phyloP scores from a whole-genome alignment of 2,113 vertebrate genomes.

The Elephas maximus region DNA sequence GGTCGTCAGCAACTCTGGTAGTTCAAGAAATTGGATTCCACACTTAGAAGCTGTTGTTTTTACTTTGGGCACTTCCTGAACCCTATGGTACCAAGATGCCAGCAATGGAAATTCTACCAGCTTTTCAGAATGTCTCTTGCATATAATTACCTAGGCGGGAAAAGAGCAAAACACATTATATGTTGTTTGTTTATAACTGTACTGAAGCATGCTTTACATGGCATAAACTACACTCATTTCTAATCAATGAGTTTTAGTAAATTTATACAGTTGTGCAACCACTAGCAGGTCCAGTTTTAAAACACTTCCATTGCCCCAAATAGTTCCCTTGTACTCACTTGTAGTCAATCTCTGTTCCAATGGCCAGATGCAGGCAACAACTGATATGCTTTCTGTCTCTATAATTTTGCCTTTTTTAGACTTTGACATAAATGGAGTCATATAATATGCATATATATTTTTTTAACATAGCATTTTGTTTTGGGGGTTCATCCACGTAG shows the following conservation, averaged over 20 bases:
- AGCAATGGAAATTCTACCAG: conserved; percentile 92
- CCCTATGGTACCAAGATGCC: conserved; percentile 92
- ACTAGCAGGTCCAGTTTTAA: background rate
- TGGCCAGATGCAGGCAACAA: background rate
- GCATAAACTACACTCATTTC: background rate
- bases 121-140: conserved; percentile 81
- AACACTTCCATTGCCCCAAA: background rate
- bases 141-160: conserved; percentile 89
- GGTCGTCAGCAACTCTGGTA: conserved; percentile 72
- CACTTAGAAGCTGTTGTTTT: conserved; percentile 90
- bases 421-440: background rate
- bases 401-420: conserved; percentile 11
- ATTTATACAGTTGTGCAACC: background rate
- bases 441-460: background rate
- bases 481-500: background rate
- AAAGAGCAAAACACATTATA: conserved; percentile 29
- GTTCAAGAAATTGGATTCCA: conserved; percentile 89
- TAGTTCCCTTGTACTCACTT: background rate
- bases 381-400: background rate
- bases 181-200: conserved; percentile 9
- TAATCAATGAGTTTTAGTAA: conserved; percentile 8
- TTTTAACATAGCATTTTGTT: conserved; percentile 4
- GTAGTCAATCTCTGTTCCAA: background rate
- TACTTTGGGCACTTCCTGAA: conserved; percentile 94
- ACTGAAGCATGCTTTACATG: background rate